Percentiles rank a stretch among this genome's conserved stretches.
These are phyloP conservation scores for Pyrrhosoma nymphula DNA, from an alignment of 2,888 invertebrate species.

Conservation along the genomic window DNA sequence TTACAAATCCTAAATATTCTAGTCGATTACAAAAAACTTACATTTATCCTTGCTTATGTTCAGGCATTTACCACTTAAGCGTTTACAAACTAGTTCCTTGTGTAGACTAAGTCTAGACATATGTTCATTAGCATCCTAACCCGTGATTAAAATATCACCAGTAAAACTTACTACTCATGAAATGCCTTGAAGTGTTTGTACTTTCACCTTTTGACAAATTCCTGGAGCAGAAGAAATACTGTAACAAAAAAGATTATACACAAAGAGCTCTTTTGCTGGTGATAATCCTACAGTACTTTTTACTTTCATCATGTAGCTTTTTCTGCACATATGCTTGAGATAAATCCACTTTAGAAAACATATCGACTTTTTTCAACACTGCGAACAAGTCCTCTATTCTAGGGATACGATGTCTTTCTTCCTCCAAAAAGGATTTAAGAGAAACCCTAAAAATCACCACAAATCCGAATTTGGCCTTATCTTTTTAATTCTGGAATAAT, in stretches of 20 bases:
- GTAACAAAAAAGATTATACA: constrained; percentile 73
- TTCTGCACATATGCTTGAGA: constrained; percentile 68
- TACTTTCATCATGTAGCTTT: constrained; percentile 68
- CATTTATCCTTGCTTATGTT: no score
- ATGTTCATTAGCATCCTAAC: no score
- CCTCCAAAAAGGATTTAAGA: no score
- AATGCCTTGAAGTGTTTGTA: not conserved
- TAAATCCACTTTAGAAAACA: constrained; percentile 73
- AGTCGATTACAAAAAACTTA: no score
- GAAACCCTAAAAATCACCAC: no score
- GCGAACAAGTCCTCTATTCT: constrained; percentile 70
- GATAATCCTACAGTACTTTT: constrained; percentile 72
- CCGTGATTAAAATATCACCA: no score
- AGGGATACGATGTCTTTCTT: constrained; percentile 70
- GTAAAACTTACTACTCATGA: not conserved
- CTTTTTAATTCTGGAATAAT: no score
- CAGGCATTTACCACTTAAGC: no score
- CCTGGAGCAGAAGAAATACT: constrained; percentile 69
- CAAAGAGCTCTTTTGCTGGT: constrained; percentile 73
- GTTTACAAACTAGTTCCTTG: no score
- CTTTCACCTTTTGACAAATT: not conserved
- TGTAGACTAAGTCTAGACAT: no score
- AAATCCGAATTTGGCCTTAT: no score
- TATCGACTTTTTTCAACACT: constrained; percentile 71
- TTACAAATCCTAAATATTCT: no score